Base-by-base conservation (phyloP, 2,113 vertebrate species). In the Antennarius striatus region DNA sequence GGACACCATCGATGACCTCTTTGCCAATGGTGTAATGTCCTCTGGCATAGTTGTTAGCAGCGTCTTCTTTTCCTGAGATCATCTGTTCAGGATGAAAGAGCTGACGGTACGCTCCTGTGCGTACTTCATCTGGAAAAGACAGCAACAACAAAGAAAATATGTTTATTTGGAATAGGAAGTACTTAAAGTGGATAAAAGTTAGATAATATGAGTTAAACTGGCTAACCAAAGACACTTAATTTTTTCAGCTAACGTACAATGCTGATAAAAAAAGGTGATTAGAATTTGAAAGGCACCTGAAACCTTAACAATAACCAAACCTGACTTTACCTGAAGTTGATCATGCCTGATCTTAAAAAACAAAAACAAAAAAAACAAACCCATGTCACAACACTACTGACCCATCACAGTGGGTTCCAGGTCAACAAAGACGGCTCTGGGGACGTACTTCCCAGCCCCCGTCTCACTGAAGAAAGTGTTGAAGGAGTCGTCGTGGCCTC, bases 31-130 rank as follows among this genome's bases (percentile, higher is more conserved):
- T 96, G 66, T 89, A 96, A 84, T 96, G 95, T 13, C 96, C 95
- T 1, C 96, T 94, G 54, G 96, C 96, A 0, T 97, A 97, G 80
- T 97, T 97, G 74, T 97, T 97, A 9, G 96, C 96, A 0, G 96
- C 96, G 70, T 96, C 95, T 70, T 96, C 95, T 61, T 96, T 96
- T 72, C 95, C 95, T 0, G 93, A 94, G 76, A 96, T 96, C 71
- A 96, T 53, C 82, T 96, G 95, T 36, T 96, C 95, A 0, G 95
- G 95, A 65, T 95, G 94, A 77, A 95, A 95, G 2, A 95, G 93
- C 0, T 86, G 92, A 0, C 93, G 93, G 74, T 95, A 95, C 0
- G 73, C n/a, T 14, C 95, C 95, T 0, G 89, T 92, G 42, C 93
- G 86, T 70, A 95, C 93, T 83, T 95, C 94, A 75, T 94, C 95